phyloP scores from a whole-genome alignment of 2,888 invertebrate genomes.

The Chrysomela aeneicollis region DNA sequence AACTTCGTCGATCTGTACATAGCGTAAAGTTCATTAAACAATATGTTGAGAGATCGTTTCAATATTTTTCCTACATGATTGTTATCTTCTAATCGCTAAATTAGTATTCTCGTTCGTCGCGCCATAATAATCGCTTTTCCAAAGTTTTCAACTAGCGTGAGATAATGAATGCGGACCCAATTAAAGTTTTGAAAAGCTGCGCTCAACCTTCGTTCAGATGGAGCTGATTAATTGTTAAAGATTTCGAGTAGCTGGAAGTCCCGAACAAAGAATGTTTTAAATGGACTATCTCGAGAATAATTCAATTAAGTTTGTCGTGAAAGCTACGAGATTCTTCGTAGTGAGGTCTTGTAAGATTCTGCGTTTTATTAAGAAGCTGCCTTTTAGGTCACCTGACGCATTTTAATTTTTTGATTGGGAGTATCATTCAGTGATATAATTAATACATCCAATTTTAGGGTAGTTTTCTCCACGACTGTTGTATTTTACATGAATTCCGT shows the following conservation, averaged over 20 bases:
- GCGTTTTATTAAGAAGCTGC: neutral
- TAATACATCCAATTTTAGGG: too few species aligned
- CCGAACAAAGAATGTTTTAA: slow-evolving; percentile 1
- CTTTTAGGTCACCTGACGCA: neutral
- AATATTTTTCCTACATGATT: neutral
- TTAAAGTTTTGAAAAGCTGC: slow-evolving; percentile 33
- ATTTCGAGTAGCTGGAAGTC: neutral
- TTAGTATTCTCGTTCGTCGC: neutral
- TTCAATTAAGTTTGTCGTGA: slow-evolving; percentile 1
- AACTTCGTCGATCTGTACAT: too few species aligned
- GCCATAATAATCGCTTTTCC: neutral
- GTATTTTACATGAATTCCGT: too few species aligned
- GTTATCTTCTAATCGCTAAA: neutral
- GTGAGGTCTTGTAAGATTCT: neutral
- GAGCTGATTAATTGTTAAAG: slow-evolving; percentile 20
- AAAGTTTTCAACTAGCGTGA: slow-evolving; percentile 11
- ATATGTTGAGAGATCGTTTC: too few species aligned
- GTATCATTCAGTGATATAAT: too few species aligned
- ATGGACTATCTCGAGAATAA: neutral
- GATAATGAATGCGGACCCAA: slow-evolving; percentile 34
- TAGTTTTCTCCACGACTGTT: too few species aligned
- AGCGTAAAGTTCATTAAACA: too few species aligned
- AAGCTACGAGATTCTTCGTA: neutral
- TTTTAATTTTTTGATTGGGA: neutral
- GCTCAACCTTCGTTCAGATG: slow-evolving; percentile 31